These are phyloP conservation scores for Eubasilissa splendida DNA, from an alignment of 2,888 invertebrate genomes.

Conservation along the genomic window DNA sequence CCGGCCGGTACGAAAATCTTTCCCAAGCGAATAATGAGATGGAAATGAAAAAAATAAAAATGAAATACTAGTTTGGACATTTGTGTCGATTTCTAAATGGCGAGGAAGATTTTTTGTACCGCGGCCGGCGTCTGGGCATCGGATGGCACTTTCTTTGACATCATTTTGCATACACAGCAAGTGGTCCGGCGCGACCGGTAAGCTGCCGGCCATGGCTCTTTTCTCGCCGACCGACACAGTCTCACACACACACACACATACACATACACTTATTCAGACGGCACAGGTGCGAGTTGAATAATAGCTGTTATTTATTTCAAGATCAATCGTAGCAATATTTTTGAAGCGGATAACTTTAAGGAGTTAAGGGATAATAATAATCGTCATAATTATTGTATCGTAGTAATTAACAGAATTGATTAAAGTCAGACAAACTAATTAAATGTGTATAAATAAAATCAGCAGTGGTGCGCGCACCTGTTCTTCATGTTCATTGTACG, in stretches of 20 bases:
- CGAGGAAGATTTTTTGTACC: conserved; percentile 36
- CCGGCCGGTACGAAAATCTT: no score
- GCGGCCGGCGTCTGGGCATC: conserved; percentile 45
- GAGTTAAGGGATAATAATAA: no score
- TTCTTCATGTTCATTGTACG: no score
- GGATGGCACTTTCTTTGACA: conserved; percentile 60
- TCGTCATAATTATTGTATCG: no score
- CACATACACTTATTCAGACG: neutral
- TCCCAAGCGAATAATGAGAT: no score
- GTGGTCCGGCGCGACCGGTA: conserved; percentile 52
- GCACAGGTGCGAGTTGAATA: neutral
- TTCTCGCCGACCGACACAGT: neutral
- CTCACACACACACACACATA: neutral
- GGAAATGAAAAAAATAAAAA: conserved; percentile 1
- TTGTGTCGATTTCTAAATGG: conserved; percentile 50
- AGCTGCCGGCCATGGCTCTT: conserved; percentile 12
- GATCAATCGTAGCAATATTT: neutral
- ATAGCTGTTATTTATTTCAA: neutral
- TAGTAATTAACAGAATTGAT: no score
- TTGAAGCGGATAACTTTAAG: no score
- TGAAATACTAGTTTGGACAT: neutral
- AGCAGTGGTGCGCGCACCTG: no score
- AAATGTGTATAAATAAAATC: no score
- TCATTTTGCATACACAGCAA: conserved; percentile 71
- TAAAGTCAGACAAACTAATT: no score